phyloP scores from a whole-genome alignment of 2,797 vertebrate genomes.

The Anisognathus igniventris region DNA sequence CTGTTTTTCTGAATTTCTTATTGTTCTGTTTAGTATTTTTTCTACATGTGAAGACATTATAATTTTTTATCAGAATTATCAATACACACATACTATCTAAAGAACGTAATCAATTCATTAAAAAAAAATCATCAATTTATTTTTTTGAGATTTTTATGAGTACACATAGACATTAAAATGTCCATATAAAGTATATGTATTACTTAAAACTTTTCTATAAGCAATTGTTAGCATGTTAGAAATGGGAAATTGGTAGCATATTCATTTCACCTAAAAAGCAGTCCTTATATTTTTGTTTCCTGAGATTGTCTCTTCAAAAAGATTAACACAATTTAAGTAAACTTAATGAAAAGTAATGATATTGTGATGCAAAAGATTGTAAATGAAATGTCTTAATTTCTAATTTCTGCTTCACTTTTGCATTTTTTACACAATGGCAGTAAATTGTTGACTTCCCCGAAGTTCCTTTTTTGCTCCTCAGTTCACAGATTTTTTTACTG shows the following conservation, averaged over 20 bases:
- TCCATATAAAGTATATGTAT: not conserved
- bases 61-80: not conserved
- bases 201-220: not conserved
- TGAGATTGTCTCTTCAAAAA: not conserved
- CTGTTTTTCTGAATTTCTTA: not conserved
- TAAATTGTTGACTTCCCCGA: not conserved
- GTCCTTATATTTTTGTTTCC: not conserved
- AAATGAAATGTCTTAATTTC: not conserved
- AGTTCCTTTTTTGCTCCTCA: not conserved
- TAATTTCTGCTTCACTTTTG: not conserved
- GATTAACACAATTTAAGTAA: not conserved
- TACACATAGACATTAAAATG: not conserved
- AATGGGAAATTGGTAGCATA: not conserved
- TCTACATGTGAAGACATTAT: not conserved
- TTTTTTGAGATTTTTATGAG: not conserved
- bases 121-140: not conserved
- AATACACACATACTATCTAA: not conserved
- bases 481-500: fast-evolving
- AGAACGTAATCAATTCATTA: fast-evolving
- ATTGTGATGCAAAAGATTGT: not conserved
- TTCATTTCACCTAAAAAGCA: not conserved
- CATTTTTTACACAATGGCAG: not conserved
- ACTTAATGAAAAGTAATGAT: not conserved
- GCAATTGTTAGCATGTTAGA: not conserved
- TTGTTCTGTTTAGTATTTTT: not conserved